A percentile compares a stretch with the other conserved stretches of the same genome.
Evolutionary conservation across 2,113 vertebrate species (phyloP).

Genomic region (Leptobrachium leishanense): DNA sequence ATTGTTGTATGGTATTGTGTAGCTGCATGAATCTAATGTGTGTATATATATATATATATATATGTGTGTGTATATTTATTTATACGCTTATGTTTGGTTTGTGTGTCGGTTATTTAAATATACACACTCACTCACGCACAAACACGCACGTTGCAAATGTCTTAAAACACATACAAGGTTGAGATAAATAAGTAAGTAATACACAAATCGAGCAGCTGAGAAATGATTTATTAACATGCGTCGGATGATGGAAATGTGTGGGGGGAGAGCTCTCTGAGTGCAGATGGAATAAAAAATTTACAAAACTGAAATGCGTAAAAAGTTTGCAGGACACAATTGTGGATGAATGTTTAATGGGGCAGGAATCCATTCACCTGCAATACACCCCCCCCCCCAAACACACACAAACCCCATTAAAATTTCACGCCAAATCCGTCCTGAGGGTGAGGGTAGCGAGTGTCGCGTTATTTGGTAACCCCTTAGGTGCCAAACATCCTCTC

Average conservation of each 20-base stretch:
- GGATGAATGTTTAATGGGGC: conserved; percentile 38
- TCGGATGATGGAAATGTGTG: conserved; percentile 8
- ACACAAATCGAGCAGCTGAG: conserved; percentile 23
- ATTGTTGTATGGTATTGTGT: no score
- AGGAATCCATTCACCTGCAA: conserved; percentile 34
- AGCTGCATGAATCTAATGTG: no score
- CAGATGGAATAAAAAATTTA: conserved; percentile 49
- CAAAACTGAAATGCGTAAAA: conserved; percentile 32
- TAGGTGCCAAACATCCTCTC: background rate
- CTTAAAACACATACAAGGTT: conserved; percentile 7
- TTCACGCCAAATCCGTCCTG: conserved; percentile 16
- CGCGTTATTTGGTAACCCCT: conserved; percentile 17
- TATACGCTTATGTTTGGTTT: no score
- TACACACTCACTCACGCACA: background rate
- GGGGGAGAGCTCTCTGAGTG: conserved; percentile 40
- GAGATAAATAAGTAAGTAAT: conserved; percentile 47
- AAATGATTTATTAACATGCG: conserved; percentile 44
- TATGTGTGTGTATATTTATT: background rate
- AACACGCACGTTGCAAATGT: background rate
- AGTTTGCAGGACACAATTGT: conserved; percentile 42
- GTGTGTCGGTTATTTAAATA: no score
- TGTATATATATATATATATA: no score
- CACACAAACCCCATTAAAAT: conserved; percentile 31
- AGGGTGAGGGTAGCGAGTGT: background rate
- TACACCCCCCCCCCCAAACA: conserved; percentile 16